phyloP scores from a whole-genome alignment of 2,888 invertebrate species.

The Slavum lentiscoides region DNA sequence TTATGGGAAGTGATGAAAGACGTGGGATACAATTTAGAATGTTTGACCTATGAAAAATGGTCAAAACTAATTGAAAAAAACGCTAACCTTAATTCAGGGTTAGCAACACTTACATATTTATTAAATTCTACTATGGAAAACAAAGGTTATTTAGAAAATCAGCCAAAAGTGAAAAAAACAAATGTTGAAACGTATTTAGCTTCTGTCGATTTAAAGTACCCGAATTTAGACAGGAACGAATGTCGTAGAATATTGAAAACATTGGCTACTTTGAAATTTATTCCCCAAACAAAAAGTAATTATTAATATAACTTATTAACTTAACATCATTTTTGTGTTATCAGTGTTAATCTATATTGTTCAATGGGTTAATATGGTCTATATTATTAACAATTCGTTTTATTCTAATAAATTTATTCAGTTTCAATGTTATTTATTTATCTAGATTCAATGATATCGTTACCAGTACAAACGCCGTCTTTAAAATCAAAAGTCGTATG shows the following conservation, averaged over 20 bases:
- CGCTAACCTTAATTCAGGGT: conserved; percentile 10
- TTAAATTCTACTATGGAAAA: conserved; percentile 39
- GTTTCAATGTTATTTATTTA: not conserved
- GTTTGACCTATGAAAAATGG: conserved; percentile 56
- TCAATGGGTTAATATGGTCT: too few relatives aligned
- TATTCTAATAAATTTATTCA: not conserved
- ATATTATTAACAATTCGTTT: not conserved
- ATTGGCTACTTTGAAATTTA: conserved; percentile 32
- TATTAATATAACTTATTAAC: too few relatives aligned
- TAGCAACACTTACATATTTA: conserved; percentile 41
- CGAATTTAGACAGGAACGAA: conserved; percentile 30
- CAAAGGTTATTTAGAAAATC: conserved; percentile 21
- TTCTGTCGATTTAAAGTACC: conserved; percentile 27
- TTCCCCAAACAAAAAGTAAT: conserved; percentile 7
- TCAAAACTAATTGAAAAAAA: conserved; percentile 53
- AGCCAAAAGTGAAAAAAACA: conserved; percentile 29
- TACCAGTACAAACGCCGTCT: not conserved
- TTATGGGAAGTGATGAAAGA: conserved; percentile 56
- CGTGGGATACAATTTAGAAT: conserved; percentile 55
- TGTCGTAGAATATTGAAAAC: conserved; percentile 36
- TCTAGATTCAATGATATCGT: conserved; percentile 9
- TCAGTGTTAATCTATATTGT: too few relatives aligned
- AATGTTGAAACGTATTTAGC: conserved; percentile 37
- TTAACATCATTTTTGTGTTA: too few relatives aligned
- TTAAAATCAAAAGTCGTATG: conserved; percentile 56